phyloP scores from a whole-genome alignment of 2,888 invertebrate genomes.

The Drosophila mercatorum region DNA sequence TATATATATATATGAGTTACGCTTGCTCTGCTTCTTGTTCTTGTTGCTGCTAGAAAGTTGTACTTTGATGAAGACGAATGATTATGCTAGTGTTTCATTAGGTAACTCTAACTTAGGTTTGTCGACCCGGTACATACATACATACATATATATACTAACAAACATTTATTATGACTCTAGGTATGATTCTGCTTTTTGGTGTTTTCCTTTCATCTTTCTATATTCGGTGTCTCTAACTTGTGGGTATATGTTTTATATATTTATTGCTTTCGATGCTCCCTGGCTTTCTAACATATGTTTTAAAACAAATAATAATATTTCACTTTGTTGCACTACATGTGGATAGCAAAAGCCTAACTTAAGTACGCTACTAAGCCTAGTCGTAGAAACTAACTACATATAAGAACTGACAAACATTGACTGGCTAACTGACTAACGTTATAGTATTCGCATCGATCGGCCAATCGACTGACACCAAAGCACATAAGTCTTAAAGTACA shows the following conservation, averaged over 20 bases:
- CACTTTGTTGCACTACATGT: constrained; percentile 31
- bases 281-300: constrained; percentile 50
- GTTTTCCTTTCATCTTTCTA: constrained; percentile 14
- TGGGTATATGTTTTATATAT: constrained; percentile 37
- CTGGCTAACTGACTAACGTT: constrained; percentile 20
- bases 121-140: constrained; percentile 36
- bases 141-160: constrained; percentile 21
- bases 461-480: constrained; percentile 50
- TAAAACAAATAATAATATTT: constrained; percentile 48
- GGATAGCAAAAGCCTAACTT: constrained; percentile 50
- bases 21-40: constrained; percentile 20
- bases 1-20: background rate
- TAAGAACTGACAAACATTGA: constrained; percentile 57
- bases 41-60: constrained; percentile 63
- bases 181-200: constrained; percentile 31
- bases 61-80: constrained; percentile 76
- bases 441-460: constrained; percentile 11
- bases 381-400: constrained; percentile 50
- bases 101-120: constrained; percentile 55
- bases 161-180: constrained; percentile 22
- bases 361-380: constrained; percentile 42
- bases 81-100: constrained; percentile 58
- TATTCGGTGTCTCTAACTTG: constrained; percentile 43
- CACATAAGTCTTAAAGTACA: constrained; percentile 59
- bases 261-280: constrained; percentile 69